Base-by-base conservation (phyloP, 2,113 vertebrate genomes). In the Chaetops frenatus region DNA sequence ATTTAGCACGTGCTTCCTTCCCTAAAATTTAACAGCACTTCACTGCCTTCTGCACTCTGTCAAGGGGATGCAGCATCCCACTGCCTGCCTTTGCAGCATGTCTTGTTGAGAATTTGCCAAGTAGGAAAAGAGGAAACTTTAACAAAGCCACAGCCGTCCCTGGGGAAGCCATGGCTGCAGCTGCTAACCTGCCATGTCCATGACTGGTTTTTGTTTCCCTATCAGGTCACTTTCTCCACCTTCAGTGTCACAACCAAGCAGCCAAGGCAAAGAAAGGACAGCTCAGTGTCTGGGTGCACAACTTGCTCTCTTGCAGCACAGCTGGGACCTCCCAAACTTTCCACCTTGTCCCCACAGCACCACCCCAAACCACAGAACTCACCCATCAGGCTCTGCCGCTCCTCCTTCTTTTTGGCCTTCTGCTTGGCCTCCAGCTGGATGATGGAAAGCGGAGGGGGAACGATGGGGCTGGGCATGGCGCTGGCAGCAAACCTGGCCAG, bases 401-500 rank as follows among this genome's bases (percentile, higher is more conserved):
- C 98, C 96, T 98, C 98, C 91, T 98, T 99, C 97, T 99, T 99
- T 80, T 98, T 98, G 0, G 98, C 99, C 71, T 99, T 99, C 96
- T 98, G 98, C 94, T 99, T 99, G 74, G 98, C 98, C 94, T 99
- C 98, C 96, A 99, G 96, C 88, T 99, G 98, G 83, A 99, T 97
- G 78, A 99, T 97, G 11, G 98, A 99, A 50, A 98, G 84, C 0
- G 98, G 97, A 6, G 98, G 98, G 25, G 98, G 98, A 81, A 98
- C 97, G 2, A 99, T 96, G 21, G 99, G 98, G 93, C 98, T 98
- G 65, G 98, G 99, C 95, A 99, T 97, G 0, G 99, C 99, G 0
- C 98, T 99, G 66, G 99, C 99, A 0, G 99, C 99, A 81, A 99
- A 99, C 88, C 99, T 98, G 1, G 99, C 99, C 92, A 99, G 97